phyloP scores from a whole-genome alignment of 2,888 invertebrate genomes.

The Drosophila atroscutellata region DNA sequence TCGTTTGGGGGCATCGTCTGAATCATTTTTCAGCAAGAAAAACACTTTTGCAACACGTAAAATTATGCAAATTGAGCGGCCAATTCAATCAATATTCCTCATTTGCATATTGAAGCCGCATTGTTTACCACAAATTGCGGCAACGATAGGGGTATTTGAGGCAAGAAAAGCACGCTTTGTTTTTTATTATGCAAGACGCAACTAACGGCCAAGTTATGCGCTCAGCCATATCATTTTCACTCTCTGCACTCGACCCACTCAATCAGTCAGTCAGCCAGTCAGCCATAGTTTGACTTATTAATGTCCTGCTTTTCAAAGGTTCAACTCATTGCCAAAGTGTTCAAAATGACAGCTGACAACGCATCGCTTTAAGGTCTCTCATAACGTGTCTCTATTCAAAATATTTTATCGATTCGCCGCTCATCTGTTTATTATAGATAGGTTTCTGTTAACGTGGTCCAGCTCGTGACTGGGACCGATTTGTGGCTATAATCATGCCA shows the following conservation, averaged over 20 bases:
- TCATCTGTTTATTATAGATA: constrained; percentile 33
- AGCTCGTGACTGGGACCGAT: constrained; percentile 19
- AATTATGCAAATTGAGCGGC: constrained; percentile 71
- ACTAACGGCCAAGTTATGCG: constrained; percentile 55
- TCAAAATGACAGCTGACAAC: constrained; percentile 38
- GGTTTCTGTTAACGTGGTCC: constrained; percentile 28
- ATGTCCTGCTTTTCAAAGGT: constrained; percentile 60
- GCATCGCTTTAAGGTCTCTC: constrained; percentile 17
- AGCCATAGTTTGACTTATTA: constrained; percentile 68
- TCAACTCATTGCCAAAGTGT: constrained; percentile 41
- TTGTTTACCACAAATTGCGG: constrained; percentile 69
- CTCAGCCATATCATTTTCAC: constrained; percentile 61
- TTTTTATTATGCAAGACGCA: constrained; percentile 73
- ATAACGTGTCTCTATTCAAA: neutral
- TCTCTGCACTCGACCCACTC: constrained; percentile 20
- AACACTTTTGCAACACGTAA: constrained; percentile 59
- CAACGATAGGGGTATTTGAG: constrained; percentile 18
- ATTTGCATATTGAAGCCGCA: constrained; percentile 72
- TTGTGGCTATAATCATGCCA: constrained; percentile 21
- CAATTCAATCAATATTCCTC: constrained; percentile 65
- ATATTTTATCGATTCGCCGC: constrained; percentile 24
- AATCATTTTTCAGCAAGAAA: constrained; percentile 37
- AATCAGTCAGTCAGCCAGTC: constrained; percentile 28
- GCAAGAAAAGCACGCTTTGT: constrained; percentile 6
- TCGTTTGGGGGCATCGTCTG: constrained; percentile 5